phyloP scores from a whole-genome alignment of 2,888 invertebrate genomes.

The Thereva nobilitata region DNA sequence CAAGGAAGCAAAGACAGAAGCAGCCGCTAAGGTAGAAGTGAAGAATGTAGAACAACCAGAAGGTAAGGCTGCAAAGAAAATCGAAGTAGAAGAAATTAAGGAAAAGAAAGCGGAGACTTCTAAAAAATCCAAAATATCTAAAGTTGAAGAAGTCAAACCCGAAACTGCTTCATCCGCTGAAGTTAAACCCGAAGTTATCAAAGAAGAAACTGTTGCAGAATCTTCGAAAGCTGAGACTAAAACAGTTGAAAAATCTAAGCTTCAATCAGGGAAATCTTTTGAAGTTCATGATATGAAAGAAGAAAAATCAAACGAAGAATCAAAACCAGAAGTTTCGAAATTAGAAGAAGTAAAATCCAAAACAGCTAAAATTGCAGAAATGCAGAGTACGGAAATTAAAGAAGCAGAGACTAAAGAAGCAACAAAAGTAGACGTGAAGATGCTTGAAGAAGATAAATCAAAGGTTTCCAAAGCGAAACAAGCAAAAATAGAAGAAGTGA shows the following conservation, averaged over 20 bases:
- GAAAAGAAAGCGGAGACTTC: constrained; percentile 40
- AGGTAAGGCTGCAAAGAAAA: constrained; percentile 6
- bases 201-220: constrained; percentile 43
- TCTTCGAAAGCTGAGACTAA: constrained; percentile 43
- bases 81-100: constrained; percentile 41
- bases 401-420: constrained; percentile 39
- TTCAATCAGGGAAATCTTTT: constrained; percentile 36
- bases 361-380: constrained; percentile 35
- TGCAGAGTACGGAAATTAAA: neutral
- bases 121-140: constrained; percentile 40
- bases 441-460: no score
- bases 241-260: constrained; percentile 39
- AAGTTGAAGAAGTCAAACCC: constrained; percentile 20
- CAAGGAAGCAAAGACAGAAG: neutral
- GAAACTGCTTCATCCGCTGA: neutral
- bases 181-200: neutral
- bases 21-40: constrained; percentile 18
- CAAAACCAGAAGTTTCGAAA: constrained; percentile 36
- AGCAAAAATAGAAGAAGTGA: constrained; percentile 46
- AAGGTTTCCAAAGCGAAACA: neutral
- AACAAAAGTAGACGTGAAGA: no score
- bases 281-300: constrained; percentile 15
- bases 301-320: neutral
- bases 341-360: constrained; percentile 32
- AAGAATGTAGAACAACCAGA: constrained; percentile 29